Base-by-base conservation (phyloP, 2,888 invertebrate genomes). In the Cantharis lateralis region DNA sequence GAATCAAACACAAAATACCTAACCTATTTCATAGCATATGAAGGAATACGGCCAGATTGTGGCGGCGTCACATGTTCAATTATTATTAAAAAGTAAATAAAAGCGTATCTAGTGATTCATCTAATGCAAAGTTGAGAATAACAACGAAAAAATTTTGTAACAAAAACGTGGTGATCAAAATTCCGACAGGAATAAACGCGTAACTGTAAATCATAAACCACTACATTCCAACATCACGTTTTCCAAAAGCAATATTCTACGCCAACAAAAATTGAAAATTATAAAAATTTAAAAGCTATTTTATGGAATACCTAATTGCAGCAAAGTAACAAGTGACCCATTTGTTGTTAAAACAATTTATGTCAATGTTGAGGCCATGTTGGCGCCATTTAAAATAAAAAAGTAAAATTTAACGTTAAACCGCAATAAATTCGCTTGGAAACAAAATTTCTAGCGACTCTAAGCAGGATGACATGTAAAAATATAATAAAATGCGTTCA, bases 151-250 rank as follows among this genome's bases (percentile, higher is more conserved):
- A 48, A 48, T n/a, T n/a, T 48, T 48, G n/a, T 13, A 48, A 48
- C n/a, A 24, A 71, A 71, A 20, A 71, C 69, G 74, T 70, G 73
- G 62, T 63, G 48, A 70, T 48, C n/a, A 48, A 48, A 48, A 48
- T 48, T n/a, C n/a, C 48, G 48, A 7, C 48, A n/a, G 5, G 13
- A 32, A 48, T 48, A n/a, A 48, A 48, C n/a, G 48, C 48, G 13
- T 66, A 66, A 66, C 64, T 66, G 64, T 66, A 66, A 18, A 66
- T 20, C 20, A 66, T 66, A 24, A 66, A 24, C 20, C 20, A 48
- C 24, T 66, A 66, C 64, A 66, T 66, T 66, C 64, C 64, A n/a
- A 24, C 24, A n/a, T 13, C 4, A n/a, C n/a, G n/a, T n/a, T n/a
- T 48, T 48, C 48, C 7, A 48, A 32, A 48, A 2, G 48, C n/a